Conservation (phyloP, 2,113 vertebrate genomes). For the Salvelinus alpinus region DNA sequence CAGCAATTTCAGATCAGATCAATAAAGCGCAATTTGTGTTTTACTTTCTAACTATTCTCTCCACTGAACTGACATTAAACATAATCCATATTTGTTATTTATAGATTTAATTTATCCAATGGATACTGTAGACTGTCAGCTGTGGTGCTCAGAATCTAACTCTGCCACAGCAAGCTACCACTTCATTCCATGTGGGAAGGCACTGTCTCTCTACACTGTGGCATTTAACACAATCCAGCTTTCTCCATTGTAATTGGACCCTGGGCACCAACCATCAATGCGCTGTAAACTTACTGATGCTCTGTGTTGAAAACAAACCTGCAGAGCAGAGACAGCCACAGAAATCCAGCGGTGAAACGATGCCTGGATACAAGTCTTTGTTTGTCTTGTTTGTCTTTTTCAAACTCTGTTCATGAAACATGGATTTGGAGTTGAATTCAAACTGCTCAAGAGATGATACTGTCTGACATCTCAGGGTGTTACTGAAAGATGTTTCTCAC, state of each 20-base stretch:
- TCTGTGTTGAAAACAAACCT: background rate
- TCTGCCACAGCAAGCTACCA: background rate
- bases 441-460: no score
- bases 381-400: background rate
- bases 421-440: background rate
- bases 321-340: background rate
- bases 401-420: background rate
- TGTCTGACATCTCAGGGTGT: background rate
- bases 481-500: no score
- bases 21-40: background rate
- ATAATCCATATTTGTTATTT: background rate
- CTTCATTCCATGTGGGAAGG: background rate
- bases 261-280: background rate
- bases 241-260: background rate
- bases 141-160: background rate
- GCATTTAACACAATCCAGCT: background rate
- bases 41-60: background rate
- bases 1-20: background rate
- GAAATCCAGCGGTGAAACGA: background rate
- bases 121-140: background rate
- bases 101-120: background rate
- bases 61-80: background rate
- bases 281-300: background rate
- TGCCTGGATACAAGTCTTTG: background rate
- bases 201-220: background rate